phyloP scores from a whole-genome alignment of 2,113 vertebrate genomes.

The Eretmochelys imbricata region DNA sequence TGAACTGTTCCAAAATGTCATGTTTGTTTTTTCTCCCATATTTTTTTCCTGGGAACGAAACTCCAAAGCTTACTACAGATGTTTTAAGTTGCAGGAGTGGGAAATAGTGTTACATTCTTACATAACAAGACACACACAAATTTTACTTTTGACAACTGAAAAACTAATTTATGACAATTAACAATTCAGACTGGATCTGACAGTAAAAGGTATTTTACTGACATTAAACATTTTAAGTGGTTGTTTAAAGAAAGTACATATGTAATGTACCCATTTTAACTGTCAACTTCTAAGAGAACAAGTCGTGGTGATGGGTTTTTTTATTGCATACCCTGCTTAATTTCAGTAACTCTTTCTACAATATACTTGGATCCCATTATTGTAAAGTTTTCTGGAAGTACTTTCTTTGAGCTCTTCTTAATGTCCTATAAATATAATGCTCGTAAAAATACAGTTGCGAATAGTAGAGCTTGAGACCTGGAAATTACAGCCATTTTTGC shows the following conservation, averaged over 20 bases:
- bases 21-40: background rate
- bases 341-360: background rate
- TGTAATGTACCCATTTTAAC: background rate
- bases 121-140: background rate
- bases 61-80: background rate
- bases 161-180: background rate
- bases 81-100: background rate
- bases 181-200: background rate
- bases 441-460: no score
- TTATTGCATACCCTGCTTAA: background rate
- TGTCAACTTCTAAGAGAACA: background rate
- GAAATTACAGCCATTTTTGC: background rate
- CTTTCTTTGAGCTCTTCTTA: background rate
- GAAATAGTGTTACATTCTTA: background rate
- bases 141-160: slow-evolving; percentile 23
- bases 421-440: background rate
- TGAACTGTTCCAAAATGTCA: background rate
- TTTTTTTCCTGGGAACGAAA: background rate
- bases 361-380: background rate
- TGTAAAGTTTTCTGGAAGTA: background rate
- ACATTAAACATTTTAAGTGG: background rate
- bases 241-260: slow-evolving; percentile 4
- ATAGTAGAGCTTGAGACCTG: background rate
- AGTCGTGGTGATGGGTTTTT: background rate
- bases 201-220: slow-evolving; percentile 1